phyloP scores from a whole-genome alignment of 2,113 vertebrate genomes.

The Leucoraja erinaceus region DNA sequence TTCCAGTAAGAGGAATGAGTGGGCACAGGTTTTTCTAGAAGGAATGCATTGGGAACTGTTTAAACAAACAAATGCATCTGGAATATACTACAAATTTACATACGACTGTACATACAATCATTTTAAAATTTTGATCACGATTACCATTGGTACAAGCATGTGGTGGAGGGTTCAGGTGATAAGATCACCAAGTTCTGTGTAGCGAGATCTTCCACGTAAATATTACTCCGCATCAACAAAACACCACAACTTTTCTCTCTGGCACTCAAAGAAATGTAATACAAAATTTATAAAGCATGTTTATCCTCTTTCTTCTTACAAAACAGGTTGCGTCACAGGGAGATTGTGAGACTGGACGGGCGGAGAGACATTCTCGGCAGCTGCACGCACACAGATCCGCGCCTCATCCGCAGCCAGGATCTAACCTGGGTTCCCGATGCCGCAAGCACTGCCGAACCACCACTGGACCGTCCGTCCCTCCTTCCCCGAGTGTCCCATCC shows the following conservation, averaged over 20 bases:
- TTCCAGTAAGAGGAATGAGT: too few species aligned
- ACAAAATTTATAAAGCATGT: background rate
- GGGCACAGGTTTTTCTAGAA: too few species aligned
- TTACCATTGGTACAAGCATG: background rate
- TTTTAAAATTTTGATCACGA: background rate
- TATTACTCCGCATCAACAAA: background rate
- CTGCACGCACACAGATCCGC: too few species aligned
- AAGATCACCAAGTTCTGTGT: background rate
- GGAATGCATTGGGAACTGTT: background rate
- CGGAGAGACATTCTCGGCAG: too few species aligned
- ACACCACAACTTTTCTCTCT: background rate
- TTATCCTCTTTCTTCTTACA: background rate
- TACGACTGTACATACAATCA: background rate
- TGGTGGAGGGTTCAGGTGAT: background rate
- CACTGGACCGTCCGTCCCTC: too few species aligned
- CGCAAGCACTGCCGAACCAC: too few species aligned
- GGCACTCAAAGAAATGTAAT: background rate
- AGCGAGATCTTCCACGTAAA: background rate
- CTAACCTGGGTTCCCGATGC: too few species aligned
- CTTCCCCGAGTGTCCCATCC: too few species aligned
- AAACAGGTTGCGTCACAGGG: background rate
- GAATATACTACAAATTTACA: background rate
- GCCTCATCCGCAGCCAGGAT: too few species aligned
- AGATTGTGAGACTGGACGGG: too few species aligned
- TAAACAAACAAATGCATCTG: background rate